Evolutionary conservation across 2,113 vertebrate species (phyloP).

Genomic region (Tenebrosternarchus preto): DNA sequence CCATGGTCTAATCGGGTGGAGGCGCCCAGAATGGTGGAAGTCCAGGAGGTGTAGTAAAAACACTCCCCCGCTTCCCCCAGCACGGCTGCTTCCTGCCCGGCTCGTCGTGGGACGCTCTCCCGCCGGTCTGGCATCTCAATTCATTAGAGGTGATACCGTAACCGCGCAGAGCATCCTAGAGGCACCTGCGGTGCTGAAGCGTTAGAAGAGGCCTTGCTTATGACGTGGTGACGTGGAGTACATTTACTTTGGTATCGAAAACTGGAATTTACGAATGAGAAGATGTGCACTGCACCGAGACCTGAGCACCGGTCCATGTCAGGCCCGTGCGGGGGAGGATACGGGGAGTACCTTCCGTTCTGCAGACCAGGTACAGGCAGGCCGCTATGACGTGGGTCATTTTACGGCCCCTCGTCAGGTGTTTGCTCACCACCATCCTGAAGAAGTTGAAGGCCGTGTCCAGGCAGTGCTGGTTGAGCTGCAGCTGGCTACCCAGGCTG

Average conservation of each 20-base stretch:
- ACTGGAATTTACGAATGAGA: not conserved
- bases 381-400: conserved; percentile 92
- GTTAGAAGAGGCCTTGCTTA: not conserved
- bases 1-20: conserved; percentile 12
- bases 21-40: not conserved
- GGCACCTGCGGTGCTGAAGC: not conserved
- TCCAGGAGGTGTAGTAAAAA: conserved; percentile 44
- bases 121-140: not conserved
- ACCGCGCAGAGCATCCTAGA: not conserved
- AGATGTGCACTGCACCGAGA: too few species aligned
- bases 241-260: not conserved
- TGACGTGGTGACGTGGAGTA: not conserved
- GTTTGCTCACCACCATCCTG: conserved; percentile 97
- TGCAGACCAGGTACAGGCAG: conserved; percentile 95
- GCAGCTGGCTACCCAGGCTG: conserved; percentile 91
- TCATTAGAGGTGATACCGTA: conserved; percentile 11
- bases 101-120: not conserved
- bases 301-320: too few species aligned
- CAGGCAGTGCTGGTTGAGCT: conserved; percentile 94
- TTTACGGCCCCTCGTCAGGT: conserved; percentile 89
- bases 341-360: conserved; percentile 96
- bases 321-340: conserved; percentile 77
- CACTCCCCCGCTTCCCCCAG: conserved; percentile 8
- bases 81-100: conserved; percentile 23
- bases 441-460: conserved; percentile 99